Conservation (phyloP, 2,113 vertebrate genomes). For the Sterna hirundo region DNA sequence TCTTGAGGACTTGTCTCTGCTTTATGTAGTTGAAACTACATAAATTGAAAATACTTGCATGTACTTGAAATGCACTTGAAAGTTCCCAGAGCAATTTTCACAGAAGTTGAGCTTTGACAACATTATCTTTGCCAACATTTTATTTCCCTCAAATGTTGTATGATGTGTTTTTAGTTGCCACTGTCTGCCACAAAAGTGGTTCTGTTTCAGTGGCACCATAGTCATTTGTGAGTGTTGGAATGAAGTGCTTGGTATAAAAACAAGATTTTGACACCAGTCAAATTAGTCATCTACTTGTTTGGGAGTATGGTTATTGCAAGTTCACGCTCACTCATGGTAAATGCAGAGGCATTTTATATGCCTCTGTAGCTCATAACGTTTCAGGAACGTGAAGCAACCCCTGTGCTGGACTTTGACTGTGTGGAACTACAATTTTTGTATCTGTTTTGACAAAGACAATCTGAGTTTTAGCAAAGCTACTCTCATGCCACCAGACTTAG, state of each 20-base stretch:
- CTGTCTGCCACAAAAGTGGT: constrained; percentile 13
- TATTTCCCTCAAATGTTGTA: background rate
- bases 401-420: background rate
- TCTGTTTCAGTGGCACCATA: constrained; percentile 30
- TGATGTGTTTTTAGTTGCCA: constrained; percentile 30
- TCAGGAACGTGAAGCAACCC: background rate
- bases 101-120: background rate
- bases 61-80: constrained; percentile 14
- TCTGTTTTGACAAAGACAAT: background rate
- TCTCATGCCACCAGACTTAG: background rate
- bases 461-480: background rate
- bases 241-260: background rate
- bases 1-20: background rate
- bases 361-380: background rate
- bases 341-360: background rate
- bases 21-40: constrained; percentile 27
- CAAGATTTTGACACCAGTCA: background rate
- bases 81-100: constrained; percentile 21
- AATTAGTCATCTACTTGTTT: background rate
- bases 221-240: constrained; percentile 56
- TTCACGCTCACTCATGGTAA: background rate
- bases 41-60: constrained; percentile 14
- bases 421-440: background rate
- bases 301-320: background rate
- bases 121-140: constrained; percentile 8